Percentiles rank a stretch among this genome's conserved stretches.
These are phyloP conservation scores for Hippocampus guttulatus DNA, from an alignment of 2,113 vertebrate species.

Conservation along the genomic window DNA sequence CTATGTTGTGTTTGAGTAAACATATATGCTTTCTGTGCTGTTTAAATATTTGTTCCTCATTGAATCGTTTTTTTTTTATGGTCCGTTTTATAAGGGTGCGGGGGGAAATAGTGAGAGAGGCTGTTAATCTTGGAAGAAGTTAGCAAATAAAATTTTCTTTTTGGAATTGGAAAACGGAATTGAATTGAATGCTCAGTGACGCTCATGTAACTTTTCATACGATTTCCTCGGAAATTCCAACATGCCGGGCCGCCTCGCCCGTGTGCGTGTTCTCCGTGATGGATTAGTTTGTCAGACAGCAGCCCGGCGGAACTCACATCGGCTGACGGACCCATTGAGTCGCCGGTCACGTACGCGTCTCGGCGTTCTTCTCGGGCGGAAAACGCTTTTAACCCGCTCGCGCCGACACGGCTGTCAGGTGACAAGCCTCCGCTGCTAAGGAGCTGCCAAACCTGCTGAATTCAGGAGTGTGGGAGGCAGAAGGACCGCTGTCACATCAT, in stretches of 20 bases:
- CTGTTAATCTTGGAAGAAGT: too few species aligned
- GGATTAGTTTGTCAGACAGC: slow-evolving; percentile 70
- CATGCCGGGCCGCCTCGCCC: neutral
- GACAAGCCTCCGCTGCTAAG: slow-evolving; percentile 45
- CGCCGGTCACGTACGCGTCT: slow-evolving; percentile 68
- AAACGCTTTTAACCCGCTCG: slow-evolving; percentile 63
- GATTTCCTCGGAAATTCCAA: neutral
- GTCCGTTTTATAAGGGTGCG: too few species aligned
- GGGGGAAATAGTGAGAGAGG: too few species aligned
- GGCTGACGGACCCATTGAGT: slow-evolving; percentile 69
- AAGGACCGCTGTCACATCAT: slow-evolving; percentile 26
- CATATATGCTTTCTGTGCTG: too few species aligned
- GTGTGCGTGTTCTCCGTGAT: slow-evolving; percentile 59
- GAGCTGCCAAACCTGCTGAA: slow-evolving; percentile 16
- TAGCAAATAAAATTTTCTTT: too few species aligned
- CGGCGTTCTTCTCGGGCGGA: slow-evolving; percentile 52
- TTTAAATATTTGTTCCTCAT: too few species aligned
- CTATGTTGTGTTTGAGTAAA: too few species aligned
- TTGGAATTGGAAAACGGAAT: neutral
- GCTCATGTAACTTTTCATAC: neutral
- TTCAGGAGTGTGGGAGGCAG: slow-evolving; percentile 30
- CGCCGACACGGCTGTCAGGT: slow-evolving; percentile 47
- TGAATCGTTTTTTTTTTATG: too few species aligned
- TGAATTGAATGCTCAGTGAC: neutral
- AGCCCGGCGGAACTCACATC: slow-evolving; percentile 51